phyloP scores from a whole-genome alignment of 2,797 vertebrate species.

The Pteropus rufus region DNA sequence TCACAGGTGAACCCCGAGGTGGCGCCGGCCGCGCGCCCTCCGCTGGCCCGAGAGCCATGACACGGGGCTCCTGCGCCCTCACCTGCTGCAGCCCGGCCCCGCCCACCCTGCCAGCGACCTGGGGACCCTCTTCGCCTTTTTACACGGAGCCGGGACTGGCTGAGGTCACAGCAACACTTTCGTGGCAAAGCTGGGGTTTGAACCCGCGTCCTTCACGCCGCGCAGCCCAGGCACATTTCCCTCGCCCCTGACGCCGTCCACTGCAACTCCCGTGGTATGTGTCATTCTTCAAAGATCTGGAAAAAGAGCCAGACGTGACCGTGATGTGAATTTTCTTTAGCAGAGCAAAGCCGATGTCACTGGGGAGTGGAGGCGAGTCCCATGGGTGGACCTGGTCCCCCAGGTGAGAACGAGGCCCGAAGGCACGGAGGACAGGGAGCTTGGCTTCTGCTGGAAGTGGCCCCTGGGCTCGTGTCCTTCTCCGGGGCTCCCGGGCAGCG shows the following conservation, averaged over 20 bases:
- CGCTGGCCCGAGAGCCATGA: too few relatives aligned
- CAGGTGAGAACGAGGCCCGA: background rate
- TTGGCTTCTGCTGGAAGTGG: too few relatives aligned
- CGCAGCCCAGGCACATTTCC: background rate
- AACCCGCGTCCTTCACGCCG: background rate
- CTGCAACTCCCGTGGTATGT: background rate
- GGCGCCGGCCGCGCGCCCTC: background rate
- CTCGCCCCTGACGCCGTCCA: background rate
- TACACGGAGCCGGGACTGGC: background rate
- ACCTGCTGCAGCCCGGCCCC: background rate
- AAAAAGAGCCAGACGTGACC: background rate
- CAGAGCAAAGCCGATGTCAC: background rate
- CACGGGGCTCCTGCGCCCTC: background rate
- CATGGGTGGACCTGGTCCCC: background rate
- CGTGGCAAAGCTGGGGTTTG: background rate
- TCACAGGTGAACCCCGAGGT: background rate
- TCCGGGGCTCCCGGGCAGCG: background rate
- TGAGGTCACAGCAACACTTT: background rate
- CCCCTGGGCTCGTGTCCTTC: too few relatives aligned
- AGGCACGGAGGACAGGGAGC: background rate
- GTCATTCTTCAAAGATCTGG: background rate
- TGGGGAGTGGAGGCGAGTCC: too few relatives aligned
- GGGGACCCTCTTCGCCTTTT: background rate
- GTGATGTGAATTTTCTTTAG: background rate
- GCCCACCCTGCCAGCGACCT: background rate